phyloP scores from a whole-genome alignment of 2,888 invertebrate species.

The Orthosia gothica region DNA sequence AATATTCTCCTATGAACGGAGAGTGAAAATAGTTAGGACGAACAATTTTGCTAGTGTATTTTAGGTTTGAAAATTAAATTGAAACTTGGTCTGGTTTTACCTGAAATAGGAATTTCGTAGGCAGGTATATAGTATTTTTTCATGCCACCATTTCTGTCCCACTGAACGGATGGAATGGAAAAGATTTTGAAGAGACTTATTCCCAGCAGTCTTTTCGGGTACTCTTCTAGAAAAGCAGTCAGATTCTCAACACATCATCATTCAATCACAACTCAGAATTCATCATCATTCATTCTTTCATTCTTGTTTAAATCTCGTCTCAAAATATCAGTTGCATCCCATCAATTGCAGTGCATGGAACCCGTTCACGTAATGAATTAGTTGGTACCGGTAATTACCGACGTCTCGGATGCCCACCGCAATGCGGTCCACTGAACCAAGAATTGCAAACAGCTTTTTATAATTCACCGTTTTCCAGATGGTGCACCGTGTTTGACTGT shows the following conservation, averaged over 20 bases:
- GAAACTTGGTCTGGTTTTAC: not conserved
- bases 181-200: too few relatives aligned
- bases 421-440: constrained; percentile 50
- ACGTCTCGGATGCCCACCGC: constrained; percentile 43
- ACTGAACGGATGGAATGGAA: too few relatives aligned
- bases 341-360: constrained; percentile 39
- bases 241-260: too few relatives aligned
- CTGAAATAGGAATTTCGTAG: not conserved
- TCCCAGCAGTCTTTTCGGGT: too few relatives aligned
- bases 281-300: not conserved
- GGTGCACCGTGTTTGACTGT: constrained; percentile 26
- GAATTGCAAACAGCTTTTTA: constrained; percentile 54
- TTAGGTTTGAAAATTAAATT: not conserved
- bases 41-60: not conserved
- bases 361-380: constrained; percentile 70
- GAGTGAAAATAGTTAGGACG: not conserved
- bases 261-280: not conserved
- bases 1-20: not conserved
- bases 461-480: constrained; percentile 57
- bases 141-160: too few relatives aligned
- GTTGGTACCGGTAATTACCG: constrained; percentile 68
- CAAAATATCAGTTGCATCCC: constrained; percentile 24
- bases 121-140: too few relatives aligned
- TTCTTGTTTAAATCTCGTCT: not conserved
- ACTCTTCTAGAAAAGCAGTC: too few relatives aligned